Percentiles rank a stretch among this genome's conserved stretches.
Conservation (phyloP, 2,888 invertebrate species). For the Eilema caniola region DNA sequence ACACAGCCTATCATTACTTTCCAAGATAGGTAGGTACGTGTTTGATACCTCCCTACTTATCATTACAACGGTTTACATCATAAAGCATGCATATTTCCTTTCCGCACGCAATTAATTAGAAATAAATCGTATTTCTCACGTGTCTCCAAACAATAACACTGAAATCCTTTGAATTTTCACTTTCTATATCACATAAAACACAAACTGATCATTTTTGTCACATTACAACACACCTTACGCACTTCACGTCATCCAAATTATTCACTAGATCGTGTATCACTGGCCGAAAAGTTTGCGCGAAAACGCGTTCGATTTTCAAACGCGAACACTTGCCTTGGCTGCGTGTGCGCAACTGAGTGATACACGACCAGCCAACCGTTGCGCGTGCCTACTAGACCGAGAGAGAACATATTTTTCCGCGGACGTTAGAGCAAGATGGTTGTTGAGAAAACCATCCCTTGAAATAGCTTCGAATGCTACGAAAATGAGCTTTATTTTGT, state of each 20-base stretch:
- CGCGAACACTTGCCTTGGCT: constrained; percentile 70
- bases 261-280: constrained; percentile 43
- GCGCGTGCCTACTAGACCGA: constrained; percentile 57
- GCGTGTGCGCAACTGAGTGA: constrained; percentile 82
- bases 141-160: constrained; percentile 65
- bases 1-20: constrained; percentile 35
- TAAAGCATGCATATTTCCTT: constrained; percentile 48
- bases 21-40: background rate
- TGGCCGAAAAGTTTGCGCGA: constrained; percentile 63
- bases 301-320: constrained; percentile 65
- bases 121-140: constrained; percentile 57
- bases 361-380: constrained; percentile 68
- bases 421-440: constrained; percentile 53
- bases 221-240: constrained; percentile 39
- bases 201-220: background rate
- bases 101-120: constrained; percentile 53
- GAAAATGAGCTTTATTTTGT: constrained; percentile 56
- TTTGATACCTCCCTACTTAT: background rate
- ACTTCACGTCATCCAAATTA: constrained; percentile 54
- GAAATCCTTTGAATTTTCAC: constrained; percentile 73
- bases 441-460: constrained; percentile 65
- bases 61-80: constrained; percentile 39
- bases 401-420: constrained; percentile 53
- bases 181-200: constrained; percentile 57
- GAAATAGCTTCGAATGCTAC: constrained; percentile 45